A percentile compares a stretch with the other conserved stretches of the same genome.
phyloP scores from a whole-genome alignment of 2,797 vertebrate genomes.

The Oophaga sylvatica region DNA sequence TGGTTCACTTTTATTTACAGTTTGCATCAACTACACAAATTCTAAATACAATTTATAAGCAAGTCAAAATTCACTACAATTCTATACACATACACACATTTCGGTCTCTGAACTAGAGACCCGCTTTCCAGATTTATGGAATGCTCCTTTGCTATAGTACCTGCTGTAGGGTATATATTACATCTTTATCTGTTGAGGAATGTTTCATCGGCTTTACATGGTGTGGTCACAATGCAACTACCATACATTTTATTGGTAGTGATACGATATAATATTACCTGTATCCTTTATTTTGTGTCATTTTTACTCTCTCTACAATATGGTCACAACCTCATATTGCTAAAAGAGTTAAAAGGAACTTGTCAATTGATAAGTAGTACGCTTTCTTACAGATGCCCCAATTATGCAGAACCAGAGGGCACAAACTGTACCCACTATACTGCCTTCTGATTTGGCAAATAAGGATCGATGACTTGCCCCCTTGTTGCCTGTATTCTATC shows the following conservation, averaged over 20 bases:
- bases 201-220: not conserved
- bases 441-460: not conserved
- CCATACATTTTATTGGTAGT: not conserved
- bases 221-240: not conserved
- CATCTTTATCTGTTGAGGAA: not conserved
- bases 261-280: not conserved
- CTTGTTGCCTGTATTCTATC: not conserved
- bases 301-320: not conserved
- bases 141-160: conserved; percentile 31
- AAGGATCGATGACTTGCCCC: not conserved
- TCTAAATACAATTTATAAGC: conserved; percentile 39
- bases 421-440: not conserved
- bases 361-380: not conserved
- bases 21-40: conserved; percentile 52
- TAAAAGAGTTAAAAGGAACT: not conserved
- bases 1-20: conserved; percentile 37
- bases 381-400: not conserved
- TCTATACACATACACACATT: not conserved
- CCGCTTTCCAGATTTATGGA: conserved; percentile 13
- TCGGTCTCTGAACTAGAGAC: not conserved
- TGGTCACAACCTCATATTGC: not conserved
- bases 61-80: conserved; percentile 51
- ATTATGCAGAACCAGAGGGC: not conserved
- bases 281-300: not conserved
- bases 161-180: not conserved